phyloP scores from a whole-genome alignment of 2,888 invertebrate genomes.

The Prenolepis imparis region DNA sequence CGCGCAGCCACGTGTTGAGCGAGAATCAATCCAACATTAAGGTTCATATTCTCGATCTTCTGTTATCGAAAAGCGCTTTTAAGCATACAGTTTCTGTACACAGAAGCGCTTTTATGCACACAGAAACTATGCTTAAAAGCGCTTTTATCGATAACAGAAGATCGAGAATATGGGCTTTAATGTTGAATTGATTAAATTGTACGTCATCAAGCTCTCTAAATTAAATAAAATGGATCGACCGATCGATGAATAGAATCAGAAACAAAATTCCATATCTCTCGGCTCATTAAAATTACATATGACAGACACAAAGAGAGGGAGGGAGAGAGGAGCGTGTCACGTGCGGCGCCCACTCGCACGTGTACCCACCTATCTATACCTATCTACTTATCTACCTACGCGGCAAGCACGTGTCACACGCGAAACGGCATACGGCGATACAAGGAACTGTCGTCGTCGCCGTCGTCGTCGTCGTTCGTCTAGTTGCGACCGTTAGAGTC shows the following conservation, averaged over 20 bases:
- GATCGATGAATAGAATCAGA: neutral
- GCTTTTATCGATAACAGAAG: no score
- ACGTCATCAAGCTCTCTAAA: no score
- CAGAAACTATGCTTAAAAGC: no score
- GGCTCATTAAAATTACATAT: neutral
- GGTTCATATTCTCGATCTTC: no score
- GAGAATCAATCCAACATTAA: neutral
- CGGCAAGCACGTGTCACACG: slow-evolving; percentile 48
- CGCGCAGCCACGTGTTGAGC: neutral
- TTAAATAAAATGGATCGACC: neutral
- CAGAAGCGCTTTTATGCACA: no score
- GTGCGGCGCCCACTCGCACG: slow-evolving; percentile 32
- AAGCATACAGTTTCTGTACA: no score
- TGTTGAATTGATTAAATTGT: no score
- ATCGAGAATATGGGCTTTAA: no score
- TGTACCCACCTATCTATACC: slow-evolving; percentile 5
- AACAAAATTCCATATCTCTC: neutral
- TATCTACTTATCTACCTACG: slow-evolving; percentile 12
- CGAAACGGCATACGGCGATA: slow-evolving; percentile 11
- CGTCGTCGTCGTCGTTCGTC: slow-evolving; percentile 21
- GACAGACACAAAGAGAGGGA: neutral
- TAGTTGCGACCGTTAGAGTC: slow-evolving; percentile 55
- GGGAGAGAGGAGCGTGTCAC: neutral
- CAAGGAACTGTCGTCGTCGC: slow-evolving; percentile 6
- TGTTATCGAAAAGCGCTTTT: no score